These are phyloP conservation scores for Lepidotrigona ventralis DNA, from an alignment of 1,140 invertebrate genomes.

Conservation along the genomic window DNA sequence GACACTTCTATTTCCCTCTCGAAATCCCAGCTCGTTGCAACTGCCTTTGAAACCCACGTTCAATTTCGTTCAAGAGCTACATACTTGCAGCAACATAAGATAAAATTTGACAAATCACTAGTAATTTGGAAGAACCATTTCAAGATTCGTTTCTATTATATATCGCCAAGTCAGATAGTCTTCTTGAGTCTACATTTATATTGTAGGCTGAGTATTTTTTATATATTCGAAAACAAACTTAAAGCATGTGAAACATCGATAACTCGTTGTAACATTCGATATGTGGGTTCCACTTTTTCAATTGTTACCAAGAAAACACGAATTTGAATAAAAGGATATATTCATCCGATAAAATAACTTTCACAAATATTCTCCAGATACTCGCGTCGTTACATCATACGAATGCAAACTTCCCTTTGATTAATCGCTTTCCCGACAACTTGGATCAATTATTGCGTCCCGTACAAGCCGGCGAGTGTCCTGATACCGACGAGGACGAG, in stretches of 20 bases:
- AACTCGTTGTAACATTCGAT: too few relatives aligned
- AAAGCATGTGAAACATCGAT: too few relatives aligned
- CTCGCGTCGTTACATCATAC: neutral
- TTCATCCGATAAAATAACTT: neutral
- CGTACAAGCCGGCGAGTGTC: neutral
- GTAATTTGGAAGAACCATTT: neutral
- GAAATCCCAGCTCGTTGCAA: neutral
- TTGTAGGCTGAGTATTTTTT: too few relatives aligned
- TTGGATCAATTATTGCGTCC: neutral
- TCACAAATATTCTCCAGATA: neutral
- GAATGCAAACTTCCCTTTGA: neutral
- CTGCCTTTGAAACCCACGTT: neutral
- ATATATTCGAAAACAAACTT: too few relatives aligned
- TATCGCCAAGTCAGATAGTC: too few relatives aligned
- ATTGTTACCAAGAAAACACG: too few relatives aligned
- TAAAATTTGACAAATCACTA: neutral
- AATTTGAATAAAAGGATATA: neutral
- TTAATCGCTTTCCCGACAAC: neutral
- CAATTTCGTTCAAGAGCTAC: neutral
- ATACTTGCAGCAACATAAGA: neutral
- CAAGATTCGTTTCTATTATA: neutral
- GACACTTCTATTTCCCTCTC: constrained; percentile 21
- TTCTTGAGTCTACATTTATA: too few relatives aligned
- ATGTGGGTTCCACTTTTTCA: too few relatives aligned
- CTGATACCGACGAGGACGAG: too few relatives aligned